Evolutionary conservation across 2,888 invertebrate species (phyloP).

Genomic region (Onthophagus sagittarius): DNA sequence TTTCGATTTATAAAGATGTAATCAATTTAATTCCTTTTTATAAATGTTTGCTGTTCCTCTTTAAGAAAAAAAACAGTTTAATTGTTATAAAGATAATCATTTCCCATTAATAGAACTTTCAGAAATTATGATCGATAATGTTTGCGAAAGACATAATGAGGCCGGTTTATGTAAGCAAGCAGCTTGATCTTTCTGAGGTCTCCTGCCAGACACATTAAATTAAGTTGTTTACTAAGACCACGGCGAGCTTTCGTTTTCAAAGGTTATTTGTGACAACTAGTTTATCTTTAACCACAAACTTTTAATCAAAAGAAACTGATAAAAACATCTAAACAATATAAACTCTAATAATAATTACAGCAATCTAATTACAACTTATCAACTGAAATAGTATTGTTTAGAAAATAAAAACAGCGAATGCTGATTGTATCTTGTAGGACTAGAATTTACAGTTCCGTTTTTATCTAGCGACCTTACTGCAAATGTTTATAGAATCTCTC

Average conservation of each 20-base stretch:
- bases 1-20: too few relatives aligned
- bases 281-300: background rate
- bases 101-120: background rate
- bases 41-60: too few relatives aligned
- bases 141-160: background rate
- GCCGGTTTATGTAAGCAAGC: background rate
- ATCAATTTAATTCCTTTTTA: too few relatives aligned
- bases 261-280: background rate
- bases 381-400: background rate
- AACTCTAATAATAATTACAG: background rate
- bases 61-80: too few relatives aligned
- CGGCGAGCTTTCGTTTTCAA: background rate
- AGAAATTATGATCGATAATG: background rate
- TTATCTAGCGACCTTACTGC: background rate
- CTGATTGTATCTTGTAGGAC: background rate
- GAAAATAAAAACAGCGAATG: background rate
- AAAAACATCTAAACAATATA: background rate
- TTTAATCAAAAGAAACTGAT: too few relatives aligned
- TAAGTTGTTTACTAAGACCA: background rate
- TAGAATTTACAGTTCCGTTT: background rate
- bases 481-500: background rate
- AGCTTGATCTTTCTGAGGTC: background rate
- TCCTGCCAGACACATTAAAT: background rate
- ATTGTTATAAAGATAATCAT: too few relatives aligned
- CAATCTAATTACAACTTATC: background rate